Evolutionary conservation across 37 sponge, comb jelly and placozoan species (phyloP).

Genomic region (Beroe ovata): DNA sequence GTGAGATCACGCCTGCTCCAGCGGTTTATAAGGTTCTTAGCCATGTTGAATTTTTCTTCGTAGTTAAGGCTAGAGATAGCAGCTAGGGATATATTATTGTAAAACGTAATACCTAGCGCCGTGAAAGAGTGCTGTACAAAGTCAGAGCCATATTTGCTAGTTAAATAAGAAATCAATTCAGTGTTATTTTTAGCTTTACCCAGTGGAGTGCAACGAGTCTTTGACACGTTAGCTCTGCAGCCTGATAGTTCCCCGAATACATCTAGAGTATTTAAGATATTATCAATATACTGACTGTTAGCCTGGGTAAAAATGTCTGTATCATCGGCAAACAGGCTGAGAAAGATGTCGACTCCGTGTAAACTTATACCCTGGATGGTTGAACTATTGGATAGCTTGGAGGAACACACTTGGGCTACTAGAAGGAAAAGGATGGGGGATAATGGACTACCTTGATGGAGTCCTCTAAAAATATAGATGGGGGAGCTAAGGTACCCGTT

Average conservation of each 20-base stretch:
- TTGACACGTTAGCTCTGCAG: background rate
- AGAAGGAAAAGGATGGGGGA: background rate
- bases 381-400: background rate
- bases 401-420: background rate
- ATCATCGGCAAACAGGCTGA: conserved; percentile 1
- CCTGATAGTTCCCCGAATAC: background rate
- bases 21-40: background rate
- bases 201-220: background rate
- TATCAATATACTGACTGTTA: background rate
- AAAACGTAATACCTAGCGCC: background rate
- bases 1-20: background rate
- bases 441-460: too few species aligned
- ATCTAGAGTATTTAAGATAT: background rate
- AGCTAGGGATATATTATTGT: background rate
- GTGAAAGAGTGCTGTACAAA: background rate
- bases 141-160: background rate
- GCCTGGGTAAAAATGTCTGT: background rate
- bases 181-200: background rate
- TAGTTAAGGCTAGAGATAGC: background rate
- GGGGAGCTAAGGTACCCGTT: background rate
- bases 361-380: background rate
- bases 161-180: background rate
- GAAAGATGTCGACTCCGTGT: background rate
- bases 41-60: background rate
- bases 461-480: background rate